Evolutionary conservation across 2,888 invertebrate species (phyloP).

Genomic region (Hypsopygia costalis): DNA sequence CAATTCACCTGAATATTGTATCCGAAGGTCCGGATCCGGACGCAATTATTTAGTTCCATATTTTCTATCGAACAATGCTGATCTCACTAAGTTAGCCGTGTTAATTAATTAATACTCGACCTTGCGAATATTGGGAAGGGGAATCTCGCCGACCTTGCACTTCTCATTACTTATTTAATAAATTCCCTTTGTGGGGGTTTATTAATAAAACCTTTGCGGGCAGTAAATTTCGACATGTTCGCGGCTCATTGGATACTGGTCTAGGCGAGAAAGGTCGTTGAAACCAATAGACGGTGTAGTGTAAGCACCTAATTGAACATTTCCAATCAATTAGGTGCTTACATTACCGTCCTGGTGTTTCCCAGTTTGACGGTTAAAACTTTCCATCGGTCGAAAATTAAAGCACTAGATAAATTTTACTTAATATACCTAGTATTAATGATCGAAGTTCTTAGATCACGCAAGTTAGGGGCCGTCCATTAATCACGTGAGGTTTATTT

Average conservation of each 20-base stretch:
- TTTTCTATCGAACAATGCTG: background rate
- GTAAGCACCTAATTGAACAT: conserved; percentile 21
- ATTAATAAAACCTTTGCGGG: background rate
- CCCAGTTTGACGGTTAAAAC: no score
- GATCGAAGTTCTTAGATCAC: no score
- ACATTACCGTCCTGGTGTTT: conserved; percentile 13
- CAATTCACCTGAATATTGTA: no score
- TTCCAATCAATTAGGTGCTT: conserved; percentile 26
- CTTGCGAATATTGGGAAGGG: background rate
- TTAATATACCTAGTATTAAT: no score
- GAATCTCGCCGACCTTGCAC: background rate
- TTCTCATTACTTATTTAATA: background rate
- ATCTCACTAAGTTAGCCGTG: background rate
- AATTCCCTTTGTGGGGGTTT: background rate
- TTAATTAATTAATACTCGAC: conserved; percentile 1
- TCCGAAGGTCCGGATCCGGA: no score
- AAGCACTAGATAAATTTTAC: no score
- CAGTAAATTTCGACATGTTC: conserved; percentile 2
- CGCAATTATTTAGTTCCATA: no score
- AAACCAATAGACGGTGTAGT: conserved; percentile 8
- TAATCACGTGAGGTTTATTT: no score
- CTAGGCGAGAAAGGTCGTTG: conserved; percentile 15
- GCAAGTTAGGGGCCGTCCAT: no score
- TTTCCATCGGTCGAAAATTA: no score
- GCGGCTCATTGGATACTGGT: conserved; percentile 14